A percentile compares a stretch with the other conserved stretches of the same genome.
Evolutionary conservation across 2,888 invertebrate species (phyloP).

Genomic region (Macrophya alboannulata): DNA sequence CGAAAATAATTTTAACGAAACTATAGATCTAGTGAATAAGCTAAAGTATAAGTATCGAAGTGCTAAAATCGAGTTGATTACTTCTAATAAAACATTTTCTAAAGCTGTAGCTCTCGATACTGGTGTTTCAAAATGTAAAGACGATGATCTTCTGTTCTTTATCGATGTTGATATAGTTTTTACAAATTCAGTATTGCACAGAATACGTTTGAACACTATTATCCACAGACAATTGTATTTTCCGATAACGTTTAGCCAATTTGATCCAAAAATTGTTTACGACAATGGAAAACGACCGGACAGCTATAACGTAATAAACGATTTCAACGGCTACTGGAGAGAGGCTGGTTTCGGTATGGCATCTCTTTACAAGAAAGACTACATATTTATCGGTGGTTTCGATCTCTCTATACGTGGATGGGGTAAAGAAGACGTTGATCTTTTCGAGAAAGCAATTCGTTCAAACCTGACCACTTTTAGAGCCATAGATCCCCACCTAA

Average conservation of each 20-base stretch:
- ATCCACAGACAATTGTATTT: slow-evolving; percentile 91
- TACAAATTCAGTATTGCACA: slow-evolving; percentile 86
- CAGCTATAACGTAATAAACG: slow-evolving; percentile 82
- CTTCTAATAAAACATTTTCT: slow-evolving; percentile 85
- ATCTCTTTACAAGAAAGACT: slow-evolving; percentile 93
- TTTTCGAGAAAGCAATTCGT: slow-evolving; percentile 93
- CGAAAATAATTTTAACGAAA: slow-evolving; percentile 83
- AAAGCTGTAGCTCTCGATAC: slow-evolving; percentile 92
- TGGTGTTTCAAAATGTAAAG: slow-evolving; percentile 85
- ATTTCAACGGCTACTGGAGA: slow-evolving; percentile 94
- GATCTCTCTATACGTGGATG: slow-evolving; percentile 96
- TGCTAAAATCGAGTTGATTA: slow-evolving; percentile 80
- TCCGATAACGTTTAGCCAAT: slow-evolving; percentile 98
- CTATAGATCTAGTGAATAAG: slow-evolving; percentile 82
- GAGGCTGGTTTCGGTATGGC: slow-evolving; percentile 98
- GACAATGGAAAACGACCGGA: slow-evolving; percentile 68
- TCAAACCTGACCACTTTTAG: slow-evolving; percentile 91
- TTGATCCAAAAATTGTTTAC: slow-evolving; percentile 86
- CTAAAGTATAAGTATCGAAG: slow-evolving; percentile 83
- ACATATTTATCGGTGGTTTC: slow-evolving; percentile 92
- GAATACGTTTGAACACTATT: slow-evolving; percentile 90
- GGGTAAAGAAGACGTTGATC: slow-evolving; percentile 98
- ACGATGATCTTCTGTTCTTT: slow-evolving; percentile 91
- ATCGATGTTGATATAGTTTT: slow-evolving; percentile 98
- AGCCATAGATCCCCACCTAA: slow-evolving; percentile 92